These are phyloP conservation scores for Apistogramma diplotaenia DNA, from an alignment of 2,113 vertebrate species.

Conservation along the genomic window DNA sequence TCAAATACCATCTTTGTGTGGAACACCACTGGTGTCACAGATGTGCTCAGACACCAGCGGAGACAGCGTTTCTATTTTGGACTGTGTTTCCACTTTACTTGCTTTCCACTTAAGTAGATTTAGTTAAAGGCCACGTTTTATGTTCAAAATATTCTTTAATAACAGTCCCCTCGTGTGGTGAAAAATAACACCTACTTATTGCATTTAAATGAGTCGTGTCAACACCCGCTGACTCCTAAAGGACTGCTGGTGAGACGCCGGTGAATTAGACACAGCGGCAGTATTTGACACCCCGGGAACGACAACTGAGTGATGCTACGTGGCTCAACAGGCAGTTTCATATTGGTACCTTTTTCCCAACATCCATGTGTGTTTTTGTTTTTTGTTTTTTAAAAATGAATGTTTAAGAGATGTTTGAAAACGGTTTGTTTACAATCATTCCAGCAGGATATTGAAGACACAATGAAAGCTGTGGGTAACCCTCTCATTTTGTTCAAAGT, in stretches of 20 bases:
- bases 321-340: neutral
- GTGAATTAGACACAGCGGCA: neutral
- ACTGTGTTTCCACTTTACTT: neutral
- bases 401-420: neutral
- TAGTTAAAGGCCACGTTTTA: neutral
- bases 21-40: too few species aligned
- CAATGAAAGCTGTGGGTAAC: neutral
- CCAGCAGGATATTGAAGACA: neutral
- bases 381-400: neutral
- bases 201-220: too few species aligned
- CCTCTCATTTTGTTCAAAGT: neutral
- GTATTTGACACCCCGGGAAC: neutral
- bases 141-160: neutral
- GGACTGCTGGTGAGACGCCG: too few species aligned
- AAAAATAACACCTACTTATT: fast-evolving
- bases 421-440: constrained; percentile 30
- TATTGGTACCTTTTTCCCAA: neutral
- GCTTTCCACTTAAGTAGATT: neutral
- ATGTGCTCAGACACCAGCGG: too few species aligned
- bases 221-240: neutral
- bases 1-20: too few species aligned
- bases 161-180: neutral
- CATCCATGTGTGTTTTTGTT: neutral
- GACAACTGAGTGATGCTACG: too few species aligned
- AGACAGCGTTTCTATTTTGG: neutral